These are phyloP conservation scores for Microcebus jonahi DNA, from an alignment of 2,113 vertebrate genomes.

Conservation along the genomic window DNA sequence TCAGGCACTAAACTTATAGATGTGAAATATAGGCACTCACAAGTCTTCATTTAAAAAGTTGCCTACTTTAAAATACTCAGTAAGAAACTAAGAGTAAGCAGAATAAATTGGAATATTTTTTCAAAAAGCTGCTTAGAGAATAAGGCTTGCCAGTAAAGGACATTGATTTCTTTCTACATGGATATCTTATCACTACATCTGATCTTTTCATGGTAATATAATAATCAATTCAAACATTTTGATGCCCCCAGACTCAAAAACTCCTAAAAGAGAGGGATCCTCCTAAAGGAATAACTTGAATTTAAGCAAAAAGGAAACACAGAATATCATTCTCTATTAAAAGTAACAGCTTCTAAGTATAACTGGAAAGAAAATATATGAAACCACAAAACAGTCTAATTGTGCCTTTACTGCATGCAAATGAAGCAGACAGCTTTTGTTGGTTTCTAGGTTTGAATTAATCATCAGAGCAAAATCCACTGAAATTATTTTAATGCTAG, in stretches of 20 bases:
- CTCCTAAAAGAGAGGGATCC: neutral
- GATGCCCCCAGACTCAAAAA: neutral
- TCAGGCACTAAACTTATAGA: neutral
- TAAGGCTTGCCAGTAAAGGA: neutral
- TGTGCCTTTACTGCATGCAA: conserved; percentile 39
- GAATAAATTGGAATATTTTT: neutral
- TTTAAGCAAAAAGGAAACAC: conserved; percentile 37
- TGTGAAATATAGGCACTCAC: neutral
- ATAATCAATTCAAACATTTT: conserved; percentile 12
- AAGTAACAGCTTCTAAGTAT: conserved; percentile 32
- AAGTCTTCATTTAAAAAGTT: conserved; percentile 31
- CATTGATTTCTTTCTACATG: neutral
- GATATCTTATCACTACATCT: conserved; percentile 3
- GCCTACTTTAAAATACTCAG: conserved; percentile 54
- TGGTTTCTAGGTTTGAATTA: conserved; percentile 10
- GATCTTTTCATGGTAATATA: conserved; percentile 36
- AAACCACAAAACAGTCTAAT: neutral
- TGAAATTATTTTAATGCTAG: neutral
- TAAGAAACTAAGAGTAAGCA: conserved; percentile 12
- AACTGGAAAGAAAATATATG: conserved; percentile 36
- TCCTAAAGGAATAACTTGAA: conserved; percentile 23
- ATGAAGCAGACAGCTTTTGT: conserved; percentile 2
- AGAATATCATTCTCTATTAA: conserved; percentile 55
- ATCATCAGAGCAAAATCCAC: neutral
- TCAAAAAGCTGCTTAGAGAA: neutral